Evolutionary conservation across 1,140 invertebrate species (phyloP).

Genomic region (Musca vetustissima): DNA sequence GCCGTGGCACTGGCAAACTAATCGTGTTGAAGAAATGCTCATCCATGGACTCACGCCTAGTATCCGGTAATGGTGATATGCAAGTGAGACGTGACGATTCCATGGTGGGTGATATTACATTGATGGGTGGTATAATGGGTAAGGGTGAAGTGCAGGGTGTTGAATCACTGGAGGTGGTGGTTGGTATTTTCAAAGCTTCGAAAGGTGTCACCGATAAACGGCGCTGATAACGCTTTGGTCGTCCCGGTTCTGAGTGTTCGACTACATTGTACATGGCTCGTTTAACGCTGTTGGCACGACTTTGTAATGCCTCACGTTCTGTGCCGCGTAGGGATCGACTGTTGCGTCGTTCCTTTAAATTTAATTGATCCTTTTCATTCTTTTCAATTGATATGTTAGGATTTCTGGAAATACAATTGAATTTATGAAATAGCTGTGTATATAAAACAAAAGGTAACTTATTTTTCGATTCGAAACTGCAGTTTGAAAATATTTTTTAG

Average conservation of each 20-base stretch:
- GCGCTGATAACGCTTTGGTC: constrained; percentile 59
- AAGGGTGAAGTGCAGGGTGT: constrained; percentile 65
- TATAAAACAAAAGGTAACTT: too few species aligned
- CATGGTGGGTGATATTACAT: constrained; percentile 54
- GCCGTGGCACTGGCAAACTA: constrained; percentile 67
- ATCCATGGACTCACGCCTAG: constrained; percentile 66
- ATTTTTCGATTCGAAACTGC: too few species aligned
- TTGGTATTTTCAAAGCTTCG: constrained; percentile 44
- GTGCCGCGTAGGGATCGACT: constrained; percentile 46
- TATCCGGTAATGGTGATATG: constrained; percentile 69
- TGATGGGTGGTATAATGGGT: constrained; percentile 58
- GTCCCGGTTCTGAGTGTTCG: constrained; percentile 74
- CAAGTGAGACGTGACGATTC: constrained; percentile 58
- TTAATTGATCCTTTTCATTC: constrained; percentile 53
- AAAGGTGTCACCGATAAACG: constrained; percentile 51
- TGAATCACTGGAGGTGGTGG: constrained; percentile 57
- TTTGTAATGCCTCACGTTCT: constrained; percentile 62
- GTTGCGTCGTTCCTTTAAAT: constrained; percentile 48
- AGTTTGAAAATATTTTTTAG: too few species aligned
- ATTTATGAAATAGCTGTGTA: too few species aligned
- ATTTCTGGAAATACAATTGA: constrained; percentile 34
- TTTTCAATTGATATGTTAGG: constrained; percentile 53
- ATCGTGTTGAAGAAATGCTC: constrained; percentile 59
- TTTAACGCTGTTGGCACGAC: constrained; percentile 80
- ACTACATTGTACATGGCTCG: constrained; percentile 81